A percentile compares a stretch with the other conserved stretches of the same genome.
Conservation (phyloP, 1,140 invertebrate species). For the Zaprionus taronus region DNA sequence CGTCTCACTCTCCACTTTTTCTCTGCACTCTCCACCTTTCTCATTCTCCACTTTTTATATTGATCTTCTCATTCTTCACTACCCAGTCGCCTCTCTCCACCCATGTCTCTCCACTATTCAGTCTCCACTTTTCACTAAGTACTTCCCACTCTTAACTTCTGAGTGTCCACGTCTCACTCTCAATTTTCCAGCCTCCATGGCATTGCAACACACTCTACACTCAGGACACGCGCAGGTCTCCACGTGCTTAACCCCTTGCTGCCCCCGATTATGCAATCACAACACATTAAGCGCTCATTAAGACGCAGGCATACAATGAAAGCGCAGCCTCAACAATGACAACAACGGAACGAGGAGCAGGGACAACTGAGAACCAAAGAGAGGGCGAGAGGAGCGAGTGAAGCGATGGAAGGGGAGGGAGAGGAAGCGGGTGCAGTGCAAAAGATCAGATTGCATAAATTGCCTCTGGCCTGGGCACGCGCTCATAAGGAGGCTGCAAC, state of each 20-base stretch:
- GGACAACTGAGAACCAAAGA: not conserved
- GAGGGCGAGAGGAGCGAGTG: not conserved
- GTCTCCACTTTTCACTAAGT: too few relatives aligned
- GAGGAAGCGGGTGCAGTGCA: not conserved
- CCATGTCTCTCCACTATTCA: too few relatives aligned
- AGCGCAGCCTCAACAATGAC: constrained; percentile 7
- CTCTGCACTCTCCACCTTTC: not conserved
- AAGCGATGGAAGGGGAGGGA: not conserved
- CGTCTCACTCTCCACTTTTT: too few relatives aligned
- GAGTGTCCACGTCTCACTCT: not conserved
- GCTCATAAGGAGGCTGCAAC: constrained; percentile 28
- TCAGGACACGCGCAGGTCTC: not conserved
- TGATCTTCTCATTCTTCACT: too few relatives aligned
- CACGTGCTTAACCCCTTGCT: constrained; percentile 31
- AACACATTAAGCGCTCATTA: constrained; percentile 74
- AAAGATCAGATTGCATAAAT: constrained; percentile 47
- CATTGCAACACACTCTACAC: not conserved
- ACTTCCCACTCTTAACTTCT: too few relatives aligned
- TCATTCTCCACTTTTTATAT: too few relatives aligned
- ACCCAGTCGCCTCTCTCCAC: too few relatives aligned
- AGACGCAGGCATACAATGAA: constrained; percentile 46
- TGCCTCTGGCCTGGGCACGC: constrained; percentile 12
- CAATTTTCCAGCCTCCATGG: not conserved
- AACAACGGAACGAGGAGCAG: not conserved
- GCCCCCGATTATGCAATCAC: constrained; percentile 65